Conservation (phyloP, 2,888 invertebrate species). For the Prosopocoilus inquinatus region DNA sequence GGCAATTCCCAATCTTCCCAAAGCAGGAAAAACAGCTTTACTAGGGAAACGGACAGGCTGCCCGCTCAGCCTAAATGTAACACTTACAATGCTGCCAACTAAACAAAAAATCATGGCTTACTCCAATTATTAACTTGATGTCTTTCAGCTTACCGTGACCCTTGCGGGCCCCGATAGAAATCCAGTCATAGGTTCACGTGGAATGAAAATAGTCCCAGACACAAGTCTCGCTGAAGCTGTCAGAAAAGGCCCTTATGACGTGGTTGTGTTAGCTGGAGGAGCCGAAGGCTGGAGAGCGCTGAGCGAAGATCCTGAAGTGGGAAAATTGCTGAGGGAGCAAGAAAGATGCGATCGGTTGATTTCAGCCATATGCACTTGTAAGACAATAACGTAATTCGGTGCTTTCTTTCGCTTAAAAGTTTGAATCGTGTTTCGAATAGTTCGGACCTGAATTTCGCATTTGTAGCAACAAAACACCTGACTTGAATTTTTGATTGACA, state of each 20-base stretch:
- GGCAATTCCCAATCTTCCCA: no score
- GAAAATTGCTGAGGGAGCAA: conserved; percentile 26
- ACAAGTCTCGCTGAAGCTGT: conserved; percentile 26
- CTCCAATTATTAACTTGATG: background rate
- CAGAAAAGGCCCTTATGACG: conserved; percentile 28
- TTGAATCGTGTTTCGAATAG: no score
- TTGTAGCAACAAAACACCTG: no score
- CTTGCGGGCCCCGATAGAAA: conserved; percentile 26
- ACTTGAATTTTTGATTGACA: no score
- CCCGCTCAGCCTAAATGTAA: no score
- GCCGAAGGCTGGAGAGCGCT: conserved; percentile 25
- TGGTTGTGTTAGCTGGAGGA: conserved; percentile 27
- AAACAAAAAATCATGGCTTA: no score
- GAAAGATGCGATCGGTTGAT: conserved; percentile 27
- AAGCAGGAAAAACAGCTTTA: no score
- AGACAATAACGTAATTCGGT: conserved; percentile 1
- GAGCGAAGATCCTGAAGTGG: conserved; percentile 26
- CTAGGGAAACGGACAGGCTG: no score
- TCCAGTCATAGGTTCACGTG: conserved; percentile 27
- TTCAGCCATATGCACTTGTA: conserved; percentile 30
- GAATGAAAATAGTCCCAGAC: conserved; percentile 28
- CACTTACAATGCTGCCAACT: no score
- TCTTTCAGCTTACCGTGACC: conserved; percentile 9
- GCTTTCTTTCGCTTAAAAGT: background rate
- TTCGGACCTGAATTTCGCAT: no score